These are phyloP conservation scores for Butastur rufipennis DNA, from an alignment of 2,113 vertebrate species.

Conservation along the genomic window DNA sequence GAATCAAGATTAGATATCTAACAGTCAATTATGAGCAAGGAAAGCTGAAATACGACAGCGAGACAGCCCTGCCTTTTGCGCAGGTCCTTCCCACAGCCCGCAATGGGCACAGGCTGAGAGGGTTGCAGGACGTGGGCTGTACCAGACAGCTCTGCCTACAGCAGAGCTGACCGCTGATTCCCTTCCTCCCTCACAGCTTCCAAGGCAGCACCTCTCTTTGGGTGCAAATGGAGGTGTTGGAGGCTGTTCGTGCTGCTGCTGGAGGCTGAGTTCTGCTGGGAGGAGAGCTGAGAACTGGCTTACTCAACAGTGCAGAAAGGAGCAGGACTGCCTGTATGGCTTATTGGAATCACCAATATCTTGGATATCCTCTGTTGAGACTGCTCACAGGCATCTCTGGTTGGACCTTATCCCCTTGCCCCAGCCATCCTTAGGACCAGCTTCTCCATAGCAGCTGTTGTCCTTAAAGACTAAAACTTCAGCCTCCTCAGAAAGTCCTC, in stretches of 20 bases:
- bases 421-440: neutral
- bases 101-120: neutral
- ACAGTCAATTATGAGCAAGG: neutral
- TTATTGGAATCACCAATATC: neutral
- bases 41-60: rapidly evolving
- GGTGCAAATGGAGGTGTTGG: too few species aligned
- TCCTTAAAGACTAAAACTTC: neutral
- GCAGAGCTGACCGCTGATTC: neutral
- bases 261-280: neutral
- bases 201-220: neutral
- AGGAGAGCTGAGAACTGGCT: neutral
- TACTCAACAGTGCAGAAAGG: neutral
- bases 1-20: neutral
- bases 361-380: neutral
- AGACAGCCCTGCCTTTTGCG: neutral
- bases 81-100: neutral
- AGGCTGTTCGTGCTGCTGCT: neutral
- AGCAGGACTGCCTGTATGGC: neutral
- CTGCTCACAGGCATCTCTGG: neutral
- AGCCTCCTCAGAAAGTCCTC: neutral
- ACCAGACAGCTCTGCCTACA: neutral
- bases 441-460: neutral
- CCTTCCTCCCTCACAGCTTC: neutral
- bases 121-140: neutral
- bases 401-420: neutral